Conservation (phyloP, 2,888 invertebrate species). For the Eilema sororculum region DNA sequence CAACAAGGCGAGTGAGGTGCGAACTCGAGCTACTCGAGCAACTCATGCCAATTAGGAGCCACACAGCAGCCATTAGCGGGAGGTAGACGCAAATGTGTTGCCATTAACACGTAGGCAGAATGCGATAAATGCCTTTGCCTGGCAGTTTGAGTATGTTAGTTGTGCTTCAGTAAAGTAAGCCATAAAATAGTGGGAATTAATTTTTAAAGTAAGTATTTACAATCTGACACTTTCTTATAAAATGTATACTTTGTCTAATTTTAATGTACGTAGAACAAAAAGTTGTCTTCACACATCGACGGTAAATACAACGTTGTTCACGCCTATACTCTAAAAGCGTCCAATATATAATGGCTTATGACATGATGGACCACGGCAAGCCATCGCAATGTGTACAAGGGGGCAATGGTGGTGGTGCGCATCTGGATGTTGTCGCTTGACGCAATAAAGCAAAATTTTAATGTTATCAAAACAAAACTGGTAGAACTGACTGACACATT, state of each 20-base stretch:
- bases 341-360: too few relatives aligned
- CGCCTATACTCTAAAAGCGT: neutral
- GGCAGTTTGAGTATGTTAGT: slow-evolving; percentile 10
- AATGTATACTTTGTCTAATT: too few relatives aligned
- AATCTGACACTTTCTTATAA: too few relatives aligned
- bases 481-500: too few relatives aligned
- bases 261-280: neutral
- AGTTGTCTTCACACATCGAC: slow-evolving; percentile 4
- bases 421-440: too few relatives aligned
- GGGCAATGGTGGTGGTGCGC: too few relatives aligned
- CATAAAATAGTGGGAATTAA: neutral
- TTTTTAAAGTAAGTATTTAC: neutral
- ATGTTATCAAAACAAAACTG: too few relatives aligned
- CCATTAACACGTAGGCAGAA: slow-evolving; percentile 43
- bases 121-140: slow-evolving; percentile 33
- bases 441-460: too few relatives aligned
- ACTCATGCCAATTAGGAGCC: slow-evolving; percentile 50
- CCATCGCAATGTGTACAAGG: too few relatives aligned
- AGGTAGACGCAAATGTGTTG: slow-evolving; percentile 44
- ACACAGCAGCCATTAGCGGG: slow-evolving; percentile 48
- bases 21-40: slow-evolving; percentile 9
- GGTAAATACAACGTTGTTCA: neutral
- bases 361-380: too few relatives aligned
- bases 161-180: too few relatives aligned
- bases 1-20: slow-evolving; percentile 33